Evolutionary conservation across 2,113 vertebrate genomes (phyloP).

Genomic region (Istiophorus platypterus): DNA sequence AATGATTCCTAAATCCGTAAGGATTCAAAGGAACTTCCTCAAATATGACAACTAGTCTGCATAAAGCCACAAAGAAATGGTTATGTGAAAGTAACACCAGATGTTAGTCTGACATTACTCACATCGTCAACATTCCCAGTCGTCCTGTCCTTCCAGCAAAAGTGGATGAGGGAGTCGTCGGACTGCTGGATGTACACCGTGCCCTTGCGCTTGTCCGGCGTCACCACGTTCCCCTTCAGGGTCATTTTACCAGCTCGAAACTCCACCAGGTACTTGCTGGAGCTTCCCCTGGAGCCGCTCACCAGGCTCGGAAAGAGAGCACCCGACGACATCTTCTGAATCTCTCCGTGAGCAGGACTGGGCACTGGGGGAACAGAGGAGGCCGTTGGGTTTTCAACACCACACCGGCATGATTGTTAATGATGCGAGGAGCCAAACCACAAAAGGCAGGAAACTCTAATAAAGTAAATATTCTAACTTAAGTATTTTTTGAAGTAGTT

Average conservation of each 20-base stretch:
- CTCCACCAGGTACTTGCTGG: constrained; percentile 97
- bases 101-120: constrained; percentile 66
- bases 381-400: background rate
- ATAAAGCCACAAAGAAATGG: background rate
- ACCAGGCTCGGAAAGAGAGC: constrained; percentile 96
- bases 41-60: background rate
- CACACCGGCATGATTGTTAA: background rate
- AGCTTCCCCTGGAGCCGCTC: constrained; percentile 92
- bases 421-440: background rate
- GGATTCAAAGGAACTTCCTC: background rate
- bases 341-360: background rate
- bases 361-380: background rate
- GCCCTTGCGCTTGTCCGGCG: constrained; percentile 96
- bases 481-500: no score
- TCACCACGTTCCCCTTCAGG: constrained; percentile 94
- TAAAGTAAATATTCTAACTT: no score
- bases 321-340: constrained; percentile 90
- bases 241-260: constrained; percentile 98
- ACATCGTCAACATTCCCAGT: constrained; percentile 93
- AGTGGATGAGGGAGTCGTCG: constrained; percentile 96
- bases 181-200: constrained; percentile 97
- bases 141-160: constrained; percentile 98
- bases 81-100: no score
- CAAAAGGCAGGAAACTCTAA: background rate
- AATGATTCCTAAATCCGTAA: no score